Evolutionary conservation across 2,113 vertebrate species (phyloP).

Genomic region (Cebus imitator): DNA sequence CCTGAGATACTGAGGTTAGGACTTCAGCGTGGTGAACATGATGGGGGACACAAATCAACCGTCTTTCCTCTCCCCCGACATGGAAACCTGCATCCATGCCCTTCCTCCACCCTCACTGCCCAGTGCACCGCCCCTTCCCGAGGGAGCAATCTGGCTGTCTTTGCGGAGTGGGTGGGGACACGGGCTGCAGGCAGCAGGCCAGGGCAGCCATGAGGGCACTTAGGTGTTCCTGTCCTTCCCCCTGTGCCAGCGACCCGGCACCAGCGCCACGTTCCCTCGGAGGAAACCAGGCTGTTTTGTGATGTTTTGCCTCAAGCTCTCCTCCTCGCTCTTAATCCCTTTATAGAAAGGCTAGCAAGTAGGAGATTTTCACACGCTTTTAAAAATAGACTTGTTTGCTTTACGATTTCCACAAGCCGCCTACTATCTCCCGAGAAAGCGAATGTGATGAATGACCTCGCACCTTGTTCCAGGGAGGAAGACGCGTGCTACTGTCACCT

Average conservation of each 20-base stretch:
- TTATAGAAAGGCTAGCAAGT: neutral
- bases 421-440: fast-evolving
- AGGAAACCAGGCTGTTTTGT: fast-evolving
- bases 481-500: neutral
- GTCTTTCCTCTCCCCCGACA: no score
- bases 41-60: neutral
- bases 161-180: fast-evolving
- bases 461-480: neutral
- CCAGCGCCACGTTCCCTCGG: fast-evolving
- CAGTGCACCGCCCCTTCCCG: no score
- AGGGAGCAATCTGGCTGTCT: neutral
- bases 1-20: neutral
- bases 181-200: neutral
- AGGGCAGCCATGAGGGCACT: fast-evolving
- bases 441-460: fast-evolving
- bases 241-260: fast-evolving
- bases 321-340: neutral
- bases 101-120: neutral
- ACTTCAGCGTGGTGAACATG: fast-evolving
- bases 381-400: neutral
- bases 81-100: neutral
- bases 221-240: fast-evolving
- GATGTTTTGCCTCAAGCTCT: fast-evolving
- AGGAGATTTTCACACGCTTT: neutral
- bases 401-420: neutral